Evolutionary conservation across 2,113 vertebrate species (phyloP).

Genomic region (Todiramphus saurophagus): DNA sequence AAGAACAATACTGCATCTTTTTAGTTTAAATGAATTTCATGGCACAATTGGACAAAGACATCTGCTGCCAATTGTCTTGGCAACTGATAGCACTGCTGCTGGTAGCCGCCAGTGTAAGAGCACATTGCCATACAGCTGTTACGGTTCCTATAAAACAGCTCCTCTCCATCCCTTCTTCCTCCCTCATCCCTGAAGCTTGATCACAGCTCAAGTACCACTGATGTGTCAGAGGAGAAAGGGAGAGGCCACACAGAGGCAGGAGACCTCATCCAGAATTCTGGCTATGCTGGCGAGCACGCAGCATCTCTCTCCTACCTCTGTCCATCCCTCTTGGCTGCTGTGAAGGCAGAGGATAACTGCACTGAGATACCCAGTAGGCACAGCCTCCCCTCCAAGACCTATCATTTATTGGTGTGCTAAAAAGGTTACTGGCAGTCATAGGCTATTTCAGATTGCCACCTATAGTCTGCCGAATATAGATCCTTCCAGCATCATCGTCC

Average conservation of each 20-base stretch:
- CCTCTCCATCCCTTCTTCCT: background rate
- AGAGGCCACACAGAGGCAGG: background rate
- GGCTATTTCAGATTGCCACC: background rate
- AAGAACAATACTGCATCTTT: conserved; percentile 30
- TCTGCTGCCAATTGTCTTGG: conserved; percentile 66
- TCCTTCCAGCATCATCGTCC: background rate
- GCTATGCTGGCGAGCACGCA: background rate
- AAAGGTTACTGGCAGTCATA: background rate
- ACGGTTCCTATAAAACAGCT: background rate
- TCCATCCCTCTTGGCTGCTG: background rate
- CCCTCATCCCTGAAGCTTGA: background rate
- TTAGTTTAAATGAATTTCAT: conserved; percentile 30
- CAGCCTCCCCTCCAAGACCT: background rate
- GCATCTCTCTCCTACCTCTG: background rate
- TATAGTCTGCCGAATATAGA: background rate
- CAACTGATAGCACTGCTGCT: conserved; percentile 33
- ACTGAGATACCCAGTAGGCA: background rate
- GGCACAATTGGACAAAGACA: conserved; percentile 53
- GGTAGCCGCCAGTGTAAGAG: conserved; percentile 9
- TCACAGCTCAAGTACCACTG: background rate
- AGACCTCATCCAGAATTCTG: background rate
- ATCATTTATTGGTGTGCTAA: background rate
- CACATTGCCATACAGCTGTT: conserved; percentile 50
- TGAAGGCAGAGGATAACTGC: background rate
- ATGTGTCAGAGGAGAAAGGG: background rate